Evolutionary conservation across 2,113 vertebrate species (phyloP), one percentile per base, ranked within the genome.

Genomic region (Neodontobutis hainanensis): DNA sequence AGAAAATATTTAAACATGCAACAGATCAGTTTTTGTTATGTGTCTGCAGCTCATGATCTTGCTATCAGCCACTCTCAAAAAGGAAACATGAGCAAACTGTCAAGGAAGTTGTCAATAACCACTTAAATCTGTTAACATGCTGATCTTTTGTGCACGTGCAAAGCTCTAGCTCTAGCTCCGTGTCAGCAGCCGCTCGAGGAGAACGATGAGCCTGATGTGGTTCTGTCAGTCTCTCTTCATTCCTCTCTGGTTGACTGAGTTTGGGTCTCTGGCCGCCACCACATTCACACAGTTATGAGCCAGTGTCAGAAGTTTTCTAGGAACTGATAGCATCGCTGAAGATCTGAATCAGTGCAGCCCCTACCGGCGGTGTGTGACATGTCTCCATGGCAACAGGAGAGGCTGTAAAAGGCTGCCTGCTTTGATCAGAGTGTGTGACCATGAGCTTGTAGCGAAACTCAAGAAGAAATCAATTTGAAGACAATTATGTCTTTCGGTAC

Each of bases 321-420:
- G 79, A 78, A 81, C 55, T 60, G 75, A 81, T 75, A 65, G 66
- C 58, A 53, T 69, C 66, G 0, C 42, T 59, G 9, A 50, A 78
- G 77, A 68, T 75, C 62, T 59, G 64, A 70, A 78, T 73, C 74
- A 48, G 12, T 15, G 52, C 53, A 38, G 72, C 51, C 19, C 19
- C 56, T 65, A 44, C 11, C 6, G 8, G 49, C 38, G 3, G 63
- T 45, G 63, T 45, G 65, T 77, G 61, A 40, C 36, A 11, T 1
- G 8, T 87, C 75, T 61, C 80, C 59, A 70, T 84, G 76, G 78
- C 70, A 85, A 88, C 85, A 80, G 69, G 57, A 40, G 70, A 76
- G 55, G 43, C n/a, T 0, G 9, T 19, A 71, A 35, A 1, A 11
- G 65, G 65, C 15, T 27, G 47, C 16, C 38, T 42, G 52, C 71